Percentiles rank a stretch among this genome's conserved stretches.
phyloP scores from a whole-genome alignment of 2,888 invertebrate species.

The Agrotis ipsilon region DNA sequence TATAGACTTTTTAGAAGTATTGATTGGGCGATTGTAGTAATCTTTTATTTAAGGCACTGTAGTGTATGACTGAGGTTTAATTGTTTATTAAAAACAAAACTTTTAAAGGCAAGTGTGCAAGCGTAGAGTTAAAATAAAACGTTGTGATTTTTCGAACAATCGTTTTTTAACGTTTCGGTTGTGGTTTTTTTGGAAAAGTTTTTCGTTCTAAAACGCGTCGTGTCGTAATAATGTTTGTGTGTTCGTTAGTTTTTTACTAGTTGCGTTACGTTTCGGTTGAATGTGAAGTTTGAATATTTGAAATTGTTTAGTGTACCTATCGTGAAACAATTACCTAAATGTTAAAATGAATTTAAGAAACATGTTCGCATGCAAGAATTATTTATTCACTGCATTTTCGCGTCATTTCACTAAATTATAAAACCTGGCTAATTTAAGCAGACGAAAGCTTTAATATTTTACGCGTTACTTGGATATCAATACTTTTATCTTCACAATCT shows the following conservation, averaged over 20 bases:
- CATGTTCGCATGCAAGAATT: conserved; percentile 16
- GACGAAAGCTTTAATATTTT: conserved; percentile 51
- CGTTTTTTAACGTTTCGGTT: conserved; percentile 73
- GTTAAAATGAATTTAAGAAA: conserved; percentile 13
- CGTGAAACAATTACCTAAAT: conserved; percentile 6
- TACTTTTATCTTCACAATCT: background rate
- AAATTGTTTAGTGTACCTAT: conserved; percentile 24
- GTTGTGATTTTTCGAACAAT: conserved; percentile 69
- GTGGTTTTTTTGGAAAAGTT: conserved; percentile 67
- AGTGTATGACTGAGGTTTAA: conserved; percentile 64
- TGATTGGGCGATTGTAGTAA: background rate
- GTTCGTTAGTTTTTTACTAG: conserved; percentile 50
- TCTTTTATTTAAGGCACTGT: conserved; percentile 26
- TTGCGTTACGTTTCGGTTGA: conserved; percentile 56
- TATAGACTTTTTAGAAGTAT: conserved; percentile 16
- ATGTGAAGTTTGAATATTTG: conserved; percentile 57
- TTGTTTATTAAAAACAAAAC: conserved; percentile 40
- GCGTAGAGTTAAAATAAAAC: conserved; percentile 51
- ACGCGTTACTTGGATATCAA: conserved; percentile 23
- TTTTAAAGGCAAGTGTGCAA: conserved; percentile 77
- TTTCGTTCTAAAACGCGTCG: conserved; percentile 50
- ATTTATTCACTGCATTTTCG: conserved; percentile 18
- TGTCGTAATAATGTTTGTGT: conserved; percentile 59
- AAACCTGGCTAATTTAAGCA: conserved; percentile 29
- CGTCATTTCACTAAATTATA: conserved; percentile 26